These are phyloP conservation scores for Pseudobourletiella spinata DNA, from an alignment of 1,140 invertebrate species.

Conservation along the genomic window DNA sequence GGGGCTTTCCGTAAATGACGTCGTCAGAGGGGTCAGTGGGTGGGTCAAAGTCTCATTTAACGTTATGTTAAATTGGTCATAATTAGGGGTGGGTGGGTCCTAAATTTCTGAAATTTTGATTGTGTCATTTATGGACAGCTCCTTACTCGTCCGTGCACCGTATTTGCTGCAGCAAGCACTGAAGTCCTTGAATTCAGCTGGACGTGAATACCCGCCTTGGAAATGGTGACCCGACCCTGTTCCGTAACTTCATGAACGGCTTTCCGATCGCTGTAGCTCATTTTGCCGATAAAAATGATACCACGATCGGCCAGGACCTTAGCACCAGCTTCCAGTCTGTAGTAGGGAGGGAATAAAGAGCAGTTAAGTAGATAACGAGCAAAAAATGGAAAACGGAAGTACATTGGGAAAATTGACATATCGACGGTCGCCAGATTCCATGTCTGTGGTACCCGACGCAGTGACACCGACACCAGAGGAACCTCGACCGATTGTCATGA, in stretches of 20 bases:
- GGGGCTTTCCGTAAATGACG: too few relatives aligned
- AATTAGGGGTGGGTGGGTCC: too few relatives aligned
- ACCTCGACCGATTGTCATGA: slow-evolving; percentile 93
- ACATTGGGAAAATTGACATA: slow-evolving; percentile 36
- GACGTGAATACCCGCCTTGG: slow-evolving; percentile 98
- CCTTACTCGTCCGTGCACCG: slow-evolving; percentile 90
- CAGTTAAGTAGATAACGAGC: slow-evolving; percentile 6
- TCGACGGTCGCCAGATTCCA: slow-evolving; percentile 78
- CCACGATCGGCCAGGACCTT: slow-evolving; percentile 99
- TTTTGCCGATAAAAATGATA: slow-evolving; percentile 99
- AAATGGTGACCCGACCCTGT: slow-evolving; percentile 88
- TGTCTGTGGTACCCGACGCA: slow-evolving; percentile 92
- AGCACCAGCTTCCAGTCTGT: slow-evolving; percentile 88
- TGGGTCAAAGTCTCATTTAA: too few relatives aligned
- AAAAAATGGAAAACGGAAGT: background rate
- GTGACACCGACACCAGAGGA: slow-evolving; percentile 95
- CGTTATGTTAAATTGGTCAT: too few relatives aligned
- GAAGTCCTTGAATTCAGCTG: slow-evolving; percentile 95
- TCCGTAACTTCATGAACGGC: slow-evolving; percentile 99
- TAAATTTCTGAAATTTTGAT: too few relatives aligned
- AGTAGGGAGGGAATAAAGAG: too few relatives aligned
- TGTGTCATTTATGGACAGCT: too few relatives aligned
- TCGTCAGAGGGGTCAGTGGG: too few relatives aligned
- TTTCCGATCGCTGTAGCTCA: slow-evolving; percentile 99
- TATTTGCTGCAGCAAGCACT: slow-evolving; percentile 97